A percentile compares a stretch with the other conserved stretches of the same genome.
phyloP scores from a whole-genome alignment of 2,888 invertebrate genomes.

The Erynnis tages region DNA sequence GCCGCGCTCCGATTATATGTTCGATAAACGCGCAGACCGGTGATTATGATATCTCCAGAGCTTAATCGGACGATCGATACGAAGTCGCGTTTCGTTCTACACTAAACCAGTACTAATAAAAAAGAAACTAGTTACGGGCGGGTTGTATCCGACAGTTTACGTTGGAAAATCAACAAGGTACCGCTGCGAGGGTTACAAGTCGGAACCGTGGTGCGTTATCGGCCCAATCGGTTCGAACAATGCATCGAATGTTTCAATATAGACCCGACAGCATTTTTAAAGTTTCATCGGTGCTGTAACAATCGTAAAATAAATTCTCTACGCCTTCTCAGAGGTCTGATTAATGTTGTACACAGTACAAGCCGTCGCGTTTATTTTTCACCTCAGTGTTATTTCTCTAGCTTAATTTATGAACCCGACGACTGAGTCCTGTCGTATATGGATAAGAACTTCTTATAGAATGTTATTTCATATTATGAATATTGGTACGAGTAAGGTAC shows the following conservation, averaged over 20 bases:
- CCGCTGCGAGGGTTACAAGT: slow-evolving; percentile 49
- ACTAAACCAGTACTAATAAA: slow-evolving; percentile 79
- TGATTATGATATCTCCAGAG: slow-evolving; percentile 79
- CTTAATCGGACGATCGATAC: slow-evolving; percentile 78
- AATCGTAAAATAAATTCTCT: slow-evolving; percentile 81
- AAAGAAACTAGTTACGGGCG: slow-evolving; percentile 75
- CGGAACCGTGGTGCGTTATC: slow-evolving; percentile 74
- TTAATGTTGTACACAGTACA: slow-evolving; percentile 76
- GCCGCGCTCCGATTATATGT: slow-evolving; percentile 74
- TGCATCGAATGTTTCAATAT: slow-evolving; percentile 79
- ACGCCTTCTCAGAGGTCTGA: slow-evolving; percentile 78
- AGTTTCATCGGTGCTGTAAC: slow-evolving; percentile 79
- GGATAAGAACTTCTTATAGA: slow-evolving; percentile 22
- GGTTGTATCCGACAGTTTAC: slow-evolving; percentile 71
- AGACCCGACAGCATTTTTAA: slow-evolving; percentile 78
- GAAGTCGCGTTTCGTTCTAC: slow-evolving; percentile 74
- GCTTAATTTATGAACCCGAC: slow-evolving; percentile 68
- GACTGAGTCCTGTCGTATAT: slow-evolving; percentile 40
- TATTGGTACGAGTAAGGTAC: no score
- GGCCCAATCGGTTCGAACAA: slow-evolving; percentile 73
- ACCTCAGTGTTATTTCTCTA: slow-evolving; percentile 66
- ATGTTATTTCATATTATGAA: slow-evolving; percentile 43
- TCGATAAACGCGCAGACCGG: slow-evolving; percentile 79
- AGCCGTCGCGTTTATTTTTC: slow-evolving; percentile 71
- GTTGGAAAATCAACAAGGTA: slow-evolving; percentile 78